Base-by-base conservation (phyloP, 2,888 invertebrate species). In the Pheosia tremula region DNA sequence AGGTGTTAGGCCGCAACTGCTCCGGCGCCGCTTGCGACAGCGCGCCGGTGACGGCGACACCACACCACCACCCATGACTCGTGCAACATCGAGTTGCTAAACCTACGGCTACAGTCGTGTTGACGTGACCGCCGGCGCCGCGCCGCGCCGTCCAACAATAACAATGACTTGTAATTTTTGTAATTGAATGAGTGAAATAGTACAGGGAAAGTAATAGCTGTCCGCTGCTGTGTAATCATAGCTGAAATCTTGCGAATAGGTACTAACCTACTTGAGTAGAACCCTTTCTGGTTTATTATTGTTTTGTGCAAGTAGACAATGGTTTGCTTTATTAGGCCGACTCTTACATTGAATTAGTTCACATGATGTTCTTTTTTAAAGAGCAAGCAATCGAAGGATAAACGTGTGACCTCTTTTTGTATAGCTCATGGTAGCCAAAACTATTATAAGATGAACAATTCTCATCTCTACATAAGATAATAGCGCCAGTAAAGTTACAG, bases 1-100 rank as follows among this genome's bases (percentile, higher is more conserved):
- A 93, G 93, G 81, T 83, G 86, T 80, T 80, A 76, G 84, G 79
- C 82, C 84, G 85, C 83, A 85, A 93, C 91, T 93, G 90, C 80
- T 80, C 75, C 56, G 71, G 69, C 71, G 78, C 57, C 72, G 82
- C 86, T 91, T 89, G 87, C 91, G 88, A 83, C 90, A 90, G 86
- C 80, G 72, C 77, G 71, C 77, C 72, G 81, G 75, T 77, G 76
- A 76, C 83, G 75, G 75, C 78, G 77, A 74, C 80, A 75, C 71
- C 71, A 75, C 71, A 74, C 78, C 74, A 69, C 82, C 80, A 79
- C 79, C 68, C 74, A 78, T 78, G 75, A 78, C 78, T 82, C 81
- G 79, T 82, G 90, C 88, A 90, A 91, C 81, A 88, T 73, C 76
- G 72, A 77, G 81, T 92, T 91, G 90, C 92, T 80, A 84, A 86